A percentile compares a stretch with the other conserved stretches of the same genome.
phyloP scores from a whole-genome alignment of 64 coral and sea anemone genomes.

The Montipora foliosa region DNA sequence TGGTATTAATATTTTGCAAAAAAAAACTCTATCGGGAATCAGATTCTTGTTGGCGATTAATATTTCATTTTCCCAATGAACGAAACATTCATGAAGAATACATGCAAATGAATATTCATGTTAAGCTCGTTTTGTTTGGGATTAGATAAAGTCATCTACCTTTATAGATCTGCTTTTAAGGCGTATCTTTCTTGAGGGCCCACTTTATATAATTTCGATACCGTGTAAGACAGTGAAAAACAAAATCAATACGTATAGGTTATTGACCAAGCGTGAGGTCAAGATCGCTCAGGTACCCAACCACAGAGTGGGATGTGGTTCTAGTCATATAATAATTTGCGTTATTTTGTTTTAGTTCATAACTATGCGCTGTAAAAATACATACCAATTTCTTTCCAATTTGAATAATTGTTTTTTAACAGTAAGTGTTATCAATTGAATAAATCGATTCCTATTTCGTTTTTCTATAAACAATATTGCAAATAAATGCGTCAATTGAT shows the following conservation, averaged over 20 bases:
- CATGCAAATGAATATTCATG: neutral
- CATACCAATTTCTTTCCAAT: neutral
- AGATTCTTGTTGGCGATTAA: neutral
- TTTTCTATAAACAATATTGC: neutral
- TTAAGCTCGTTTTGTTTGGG: neutral
- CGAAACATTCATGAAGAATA: neutral
- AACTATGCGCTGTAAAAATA: no score
- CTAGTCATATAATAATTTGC: no score
- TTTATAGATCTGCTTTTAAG: no score
- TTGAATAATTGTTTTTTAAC: neutral
- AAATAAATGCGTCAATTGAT: neutral
- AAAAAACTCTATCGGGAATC: neutral
- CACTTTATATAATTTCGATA: no score
- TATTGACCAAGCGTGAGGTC: no score
- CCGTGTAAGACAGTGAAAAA: neutral
- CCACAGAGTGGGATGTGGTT: no score
- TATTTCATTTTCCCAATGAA: no score
- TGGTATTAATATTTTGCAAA: neutral
- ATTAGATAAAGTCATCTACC: neutral
- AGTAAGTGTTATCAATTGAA: neutral
- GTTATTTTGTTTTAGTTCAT: no score
- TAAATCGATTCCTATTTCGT: neutral
- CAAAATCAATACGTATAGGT: neutral
- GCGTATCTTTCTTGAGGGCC: no score
- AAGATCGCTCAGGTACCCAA: no score